These are phyloP conservation scores for Cyanistes caeruleus DNA, from an alignment of 2,113 vertebrate genomes.

Conservation along the genomic window DNA sequence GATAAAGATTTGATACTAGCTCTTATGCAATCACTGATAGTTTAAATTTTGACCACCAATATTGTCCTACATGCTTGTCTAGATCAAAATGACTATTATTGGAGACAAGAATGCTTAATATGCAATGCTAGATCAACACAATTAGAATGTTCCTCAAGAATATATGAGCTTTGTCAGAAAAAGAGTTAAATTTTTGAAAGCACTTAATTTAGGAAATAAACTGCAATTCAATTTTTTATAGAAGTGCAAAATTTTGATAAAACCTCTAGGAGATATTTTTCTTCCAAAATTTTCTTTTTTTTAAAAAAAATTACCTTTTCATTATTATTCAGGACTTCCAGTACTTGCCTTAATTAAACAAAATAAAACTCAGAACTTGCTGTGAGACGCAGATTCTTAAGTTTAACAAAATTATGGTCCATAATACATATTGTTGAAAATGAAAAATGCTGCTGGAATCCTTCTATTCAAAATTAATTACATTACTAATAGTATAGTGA, in stretches of 20 bases:
- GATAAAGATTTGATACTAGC: background rate
- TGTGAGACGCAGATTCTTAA: background rate
- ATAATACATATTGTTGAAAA: background rate
- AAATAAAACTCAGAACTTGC: background rate
- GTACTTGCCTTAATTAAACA: background rate
- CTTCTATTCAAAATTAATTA: background rate
- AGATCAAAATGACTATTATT: background rate
- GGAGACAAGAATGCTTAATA: background rate
- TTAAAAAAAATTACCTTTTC: background rate
- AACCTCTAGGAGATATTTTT: background rate
- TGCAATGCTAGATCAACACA: background rate
- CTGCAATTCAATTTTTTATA: background rate
- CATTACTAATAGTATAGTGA: background rate
- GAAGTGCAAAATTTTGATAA: background rate
- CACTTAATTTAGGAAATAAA: background rate
- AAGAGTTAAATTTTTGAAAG: background rate
- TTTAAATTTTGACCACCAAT: background rate
- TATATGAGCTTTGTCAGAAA: background rate
- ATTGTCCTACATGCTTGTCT: background rate
- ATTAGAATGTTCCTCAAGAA: background rate
- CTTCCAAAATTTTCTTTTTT: background rate
- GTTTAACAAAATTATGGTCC: background rate
- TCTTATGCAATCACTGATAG: background rate
- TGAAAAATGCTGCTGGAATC: background rate
- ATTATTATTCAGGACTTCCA: background rate